phyloP scores from a whole-genome alignment of 2,113 vertebrate species.

The Mionectes macconnelli region DNA sequence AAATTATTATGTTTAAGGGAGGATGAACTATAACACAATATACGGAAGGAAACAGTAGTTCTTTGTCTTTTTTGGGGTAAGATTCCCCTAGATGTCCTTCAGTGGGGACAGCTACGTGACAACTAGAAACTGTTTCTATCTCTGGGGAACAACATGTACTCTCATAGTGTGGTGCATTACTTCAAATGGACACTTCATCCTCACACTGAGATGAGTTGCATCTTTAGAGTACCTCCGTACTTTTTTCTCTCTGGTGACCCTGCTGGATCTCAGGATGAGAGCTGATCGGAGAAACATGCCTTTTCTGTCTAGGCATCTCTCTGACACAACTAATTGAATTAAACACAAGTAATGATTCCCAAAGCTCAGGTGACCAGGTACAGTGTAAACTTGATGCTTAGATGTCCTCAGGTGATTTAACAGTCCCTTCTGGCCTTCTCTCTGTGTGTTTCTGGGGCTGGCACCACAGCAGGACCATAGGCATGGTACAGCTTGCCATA shows the following conservation, averaged over 20 bases:
- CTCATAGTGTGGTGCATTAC: not conserved
- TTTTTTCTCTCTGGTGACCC: not conserved
- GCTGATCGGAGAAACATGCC: not conserved
- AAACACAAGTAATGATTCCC: not conserved
- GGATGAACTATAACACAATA: not conserved
- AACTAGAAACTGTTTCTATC: not conserved
- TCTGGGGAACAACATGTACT: not conserved
- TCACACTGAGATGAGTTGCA: not conserved
- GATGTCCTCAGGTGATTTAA: not conserved
- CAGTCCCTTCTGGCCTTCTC: not conserved
- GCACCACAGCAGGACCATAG: not conserved
- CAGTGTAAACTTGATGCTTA: not conserved
- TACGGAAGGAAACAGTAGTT: not conserved
- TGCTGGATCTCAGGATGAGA: not conserved
- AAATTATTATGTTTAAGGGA: not conserved
- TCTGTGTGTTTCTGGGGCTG: not conserved
- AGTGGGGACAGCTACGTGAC: rapidly evolving
- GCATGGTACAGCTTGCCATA: not conserved
- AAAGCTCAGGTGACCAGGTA: not conserved
- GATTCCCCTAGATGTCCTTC: not conserved
- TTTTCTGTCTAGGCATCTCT: not conserved
- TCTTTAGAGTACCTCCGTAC: not conserved
- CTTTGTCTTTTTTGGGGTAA: not conserved
- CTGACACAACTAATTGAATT: not conserved
- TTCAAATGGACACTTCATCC: not conserved